These are phyloP conservation scores for Grallaria varia DNA, from an alignment of 2,113 vertebrate genomes.

Conservation along the genomic window DNA sequence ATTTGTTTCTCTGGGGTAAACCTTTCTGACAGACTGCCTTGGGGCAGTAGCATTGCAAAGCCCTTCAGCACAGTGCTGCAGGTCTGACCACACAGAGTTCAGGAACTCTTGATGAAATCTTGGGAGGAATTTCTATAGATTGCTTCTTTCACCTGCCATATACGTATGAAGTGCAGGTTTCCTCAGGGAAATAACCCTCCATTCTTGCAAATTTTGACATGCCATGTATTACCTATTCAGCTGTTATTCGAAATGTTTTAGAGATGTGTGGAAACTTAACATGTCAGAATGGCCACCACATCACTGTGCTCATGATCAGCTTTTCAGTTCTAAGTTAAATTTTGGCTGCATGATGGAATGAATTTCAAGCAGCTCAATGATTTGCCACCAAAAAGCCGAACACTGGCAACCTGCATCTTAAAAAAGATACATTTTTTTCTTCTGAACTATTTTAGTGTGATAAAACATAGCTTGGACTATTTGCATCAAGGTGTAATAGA, in stretches of 20 bases:
- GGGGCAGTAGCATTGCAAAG: not conserved
- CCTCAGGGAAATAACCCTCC: not conserved
- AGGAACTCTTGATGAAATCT: not conserved
- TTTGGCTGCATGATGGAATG: not conserved
- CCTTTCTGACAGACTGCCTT: not conserved
- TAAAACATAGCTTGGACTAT: not conserved
- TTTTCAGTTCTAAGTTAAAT: not conserved
- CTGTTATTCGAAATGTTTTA: not conserved
- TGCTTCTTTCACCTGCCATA: not conserved
- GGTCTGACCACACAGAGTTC: fast-evolving
- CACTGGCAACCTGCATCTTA: not conserved
- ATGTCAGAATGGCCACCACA: not conserved
- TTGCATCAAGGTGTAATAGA: not conserved
- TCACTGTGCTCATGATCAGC: fast-evolving
- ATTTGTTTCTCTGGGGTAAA: not conserved
- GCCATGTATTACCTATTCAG: not conserved
- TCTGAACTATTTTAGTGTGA: not conserved
- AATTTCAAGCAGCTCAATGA: not conserved
- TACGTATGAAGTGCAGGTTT: not conserved
- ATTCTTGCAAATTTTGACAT: not conserved
- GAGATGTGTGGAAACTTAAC: not conserved
- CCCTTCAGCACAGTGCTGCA: not conserved
- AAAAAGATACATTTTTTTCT: not conserved
- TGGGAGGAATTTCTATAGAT: not conserved
- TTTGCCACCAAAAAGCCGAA: not conserved